Base-by-base conservation (phyloP, 2,888 invertebrate species). In the Eledona agricola region DNA sequence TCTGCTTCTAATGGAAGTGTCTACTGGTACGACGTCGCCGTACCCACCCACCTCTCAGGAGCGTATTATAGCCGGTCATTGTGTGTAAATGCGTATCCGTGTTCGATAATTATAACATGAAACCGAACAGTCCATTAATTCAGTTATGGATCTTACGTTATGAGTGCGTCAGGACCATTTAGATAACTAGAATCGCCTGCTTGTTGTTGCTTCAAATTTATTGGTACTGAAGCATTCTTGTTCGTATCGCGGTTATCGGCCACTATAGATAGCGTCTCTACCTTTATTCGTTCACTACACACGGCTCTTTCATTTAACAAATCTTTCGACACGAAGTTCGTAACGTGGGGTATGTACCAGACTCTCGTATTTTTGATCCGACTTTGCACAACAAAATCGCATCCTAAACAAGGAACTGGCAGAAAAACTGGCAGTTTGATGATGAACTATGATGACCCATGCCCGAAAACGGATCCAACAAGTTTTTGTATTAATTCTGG, bases 81-180 rank as follows among this genome's bases (percentile, higher is more conserved):
- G 72, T 73, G 72, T 73, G 73, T 71, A 72, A 74, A 73, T 72
- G 67, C 62, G 70, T 71, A 70, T 73, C 71, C 72, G 68, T 68
- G 69, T 72, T 71, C 69, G 69, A 72, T 73, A 73, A 72, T 72
- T 72, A 71, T 71, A 70, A 71, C 72, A 69, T 66, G 64, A 62
- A 66, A 69, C 63, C 62, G 61, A 66, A 65, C 64, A 70, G 67
- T 67, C 67, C 69, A 72, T 72, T 72, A 71, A 71, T 71, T 70
- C 67, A 62, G 65, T 69, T 67, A 70, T 65, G 60, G 63, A 63
- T 58, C n/a, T 60, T 59, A 60, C 61, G 69, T 70, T 71, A 68
- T 61, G 65, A 66, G 63, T 64, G 59, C 64, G 60, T 63, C 61
- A 61, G 62, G 62, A 61, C 66, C 65, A 60, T 68, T 66, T 59